A percentile compares a stretch with the other conserved stretches of the same genome.
Evolutionary conservation across 1,140 invertebrate genomes (phyloP).

Genomic region (Psix sp.): DNA sequence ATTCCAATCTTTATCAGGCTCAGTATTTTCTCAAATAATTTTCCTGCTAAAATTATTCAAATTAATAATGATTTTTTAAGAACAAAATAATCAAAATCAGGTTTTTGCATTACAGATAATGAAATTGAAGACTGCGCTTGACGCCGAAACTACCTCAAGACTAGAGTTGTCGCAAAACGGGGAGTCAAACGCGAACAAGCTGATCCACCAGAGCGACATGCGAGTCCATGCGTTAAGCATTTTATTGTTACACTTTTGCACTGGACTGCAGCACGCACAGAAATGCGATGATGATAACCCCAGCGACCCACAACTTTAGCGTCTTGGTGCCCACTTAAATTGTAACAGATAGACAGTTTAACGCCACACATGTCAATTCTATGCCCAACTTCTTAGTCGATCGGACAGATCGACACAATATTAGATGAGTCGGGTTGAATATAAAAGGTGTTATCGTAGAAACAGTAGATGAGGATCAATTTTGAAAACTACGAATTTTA

Average conservation of each 20-base stretch:
- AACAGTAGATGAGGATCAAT: too few species aligned
- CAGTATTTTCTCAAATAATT: too few species aligned
- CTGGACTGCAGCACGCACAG: constrained; percentile 84
- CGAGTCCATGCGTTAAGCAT: constrained; percentile 88
- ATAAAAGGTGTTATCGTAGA: too few species aligned
- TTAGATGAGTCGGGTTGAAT: too few species aligned
- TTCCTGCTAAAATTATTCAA: too few species aligned
- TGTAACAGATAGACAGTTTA: neutral
- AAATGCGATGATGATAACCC: constrained; percentile 72
- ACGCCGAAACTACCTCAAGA: constrained; percentile 79
- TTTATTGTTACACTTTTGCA: constrained; percentile 90
- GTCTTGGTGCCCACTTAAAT: neutral
- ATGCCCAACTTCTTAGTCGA: constrained; percentile 6
- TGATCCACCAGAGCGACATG: constrained; percentile 82
- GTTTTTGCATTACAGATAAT: constrained; percentile 78
- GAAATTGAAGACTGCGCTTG: constrained; percentile 85
- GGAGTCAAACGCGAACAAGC: constrained; percentile 78
- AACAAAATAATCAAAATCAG: too few species aligned
- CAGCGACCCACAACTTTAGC: constrained; percentile 51
- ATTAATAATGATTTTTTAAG: too few species aligned
- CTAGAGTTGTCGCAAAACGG: constrained; percentile 68
- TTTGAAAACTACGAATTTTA: too few species aligned
- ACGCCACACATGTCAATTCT: constrained; percentile 36
- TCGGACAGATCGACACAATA: too few species aligned
- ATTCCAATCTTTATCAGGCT: too few species aligned